Evolutionary conservation across 92 coral and sea anemone species (phyloP).

Genomic region (Desmophyllum pertusum): DNA sequence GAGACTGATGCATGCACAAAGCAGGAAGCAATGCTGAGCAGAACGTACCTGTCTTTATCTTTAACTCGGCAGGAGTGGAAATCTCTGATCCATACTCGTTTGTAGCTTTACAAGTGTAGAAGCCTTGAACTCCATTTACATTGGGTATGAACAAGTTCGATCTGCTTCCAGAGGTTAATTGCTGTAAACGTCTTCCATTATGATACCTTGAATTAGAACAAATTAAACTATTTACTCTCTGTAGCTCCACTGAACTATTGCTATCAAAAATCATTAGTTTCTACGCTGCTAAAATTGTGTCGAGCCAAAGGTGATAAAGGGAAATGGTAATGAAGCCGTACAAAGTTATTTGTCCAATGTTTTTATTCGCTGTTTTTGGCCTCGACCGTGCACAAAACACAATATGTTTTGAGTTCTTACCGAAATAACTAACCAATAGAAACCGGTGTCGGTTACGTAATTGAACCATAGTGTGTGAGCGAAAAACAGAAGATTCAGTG

Average conservation of each 20-base stretch:
- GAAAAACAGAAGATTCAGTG: too few species aligned
- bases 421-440: too few species aligned
- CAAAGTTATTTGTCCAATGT: too few species aligned
- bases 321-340: too few species aligned
- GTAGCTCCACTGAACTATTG: not conserved
- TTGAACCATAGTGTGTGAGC: too few species aligned
- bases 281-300: not conserved
- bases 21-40: not conserved
- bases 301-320: too few species aligned
- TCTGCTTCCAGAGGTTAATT: not conserved
- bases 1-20: too few species aligned
- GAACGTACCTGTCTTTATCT: not conserved
- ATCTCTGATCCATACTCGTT: slow-evolving; percentile 27
- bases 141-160: slow-evolving; percentile 1
- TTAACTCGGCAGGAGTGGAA: slow-evolving; percentile 13
- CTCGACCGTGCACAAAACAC: too few species aligned
- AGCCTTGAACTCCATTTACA: slow-evolving; percentile 9
- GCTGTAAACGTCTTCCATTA: slow-evolving; percentile 1
- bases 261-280: too few species aligned
- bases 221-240: not conserved
- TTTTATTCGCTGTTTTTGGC: too few species aligned
- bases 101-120: slow-evolving; percentile 4
- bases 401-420: too few species aligned
- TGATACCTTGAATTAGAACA: not conserved
- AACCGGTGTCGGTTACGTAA: too few species aligned